These are phyloP conservation scores for Spilarctia lutea DNA, from an alignment of 2,888 invertebrate genomes.

Conservation along the genomic window DNA sequence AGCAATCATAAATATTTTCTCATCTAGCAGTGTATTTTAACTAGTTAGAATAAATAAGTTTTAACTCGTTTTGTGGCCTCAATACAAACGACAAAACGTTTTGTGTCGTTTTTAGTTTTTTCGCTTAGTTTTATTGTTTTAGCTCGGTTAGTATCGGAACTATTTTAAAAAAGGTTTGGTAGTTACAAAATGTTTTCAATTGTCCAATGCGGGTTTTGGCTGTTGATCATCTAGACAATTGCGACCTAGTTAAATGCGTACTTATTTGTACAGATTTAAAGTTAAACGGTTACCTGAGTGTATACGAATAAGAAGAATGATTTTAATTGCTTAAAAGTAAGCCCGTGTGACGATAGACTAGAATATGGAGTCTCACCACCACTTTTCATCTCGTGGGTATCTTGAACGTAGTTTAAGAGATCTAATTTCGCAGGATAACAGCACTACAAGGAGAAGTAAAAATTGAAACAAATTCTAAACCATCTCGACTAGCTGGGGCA, in stretches of 20 bases:
- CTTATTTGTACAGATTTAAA: too few species aligned
- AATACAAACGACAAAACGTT: not conserved
- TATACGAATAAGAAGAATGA: too few species aligned
- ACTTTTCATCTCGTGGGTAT: too few species aligned
- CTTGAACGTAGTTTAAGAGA: too few species aligned
- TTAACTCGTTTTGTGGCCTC: not conserved
- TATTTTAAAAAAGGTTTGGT: not conserved
- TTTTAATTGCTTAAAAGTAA: too few species aligned
- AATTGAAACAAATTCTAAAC: too few species aligned
- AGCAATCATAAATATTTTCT: not conserved
- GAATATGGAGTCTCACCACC: too few species aligned
- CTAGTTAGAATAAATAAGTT: conserved; percentile 1
- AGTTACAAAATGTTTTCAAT: not conserved
- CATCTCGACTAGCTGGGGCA: too few species aligned
- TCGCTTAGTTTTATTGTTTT: not conserved
- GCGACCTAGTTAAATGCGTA: not conserved
- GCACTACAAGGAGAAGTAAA: too few species aligned
- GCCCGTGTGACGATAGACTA: too few species aligned
- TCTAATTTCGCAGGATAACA: too few species aligned
- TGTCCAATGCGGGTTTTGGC: not conserved
- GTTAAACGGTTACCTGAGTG: not conserved
- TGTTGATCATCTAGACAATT: not conserved
- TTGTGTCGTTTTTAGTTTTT: not conserved
- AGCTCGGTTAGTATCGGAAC: not conserved
- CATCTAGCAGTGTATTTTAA: not conserved